Conservation (phyloP, 1,140 invertebrate species). For the Papilio polytes region DNA sequence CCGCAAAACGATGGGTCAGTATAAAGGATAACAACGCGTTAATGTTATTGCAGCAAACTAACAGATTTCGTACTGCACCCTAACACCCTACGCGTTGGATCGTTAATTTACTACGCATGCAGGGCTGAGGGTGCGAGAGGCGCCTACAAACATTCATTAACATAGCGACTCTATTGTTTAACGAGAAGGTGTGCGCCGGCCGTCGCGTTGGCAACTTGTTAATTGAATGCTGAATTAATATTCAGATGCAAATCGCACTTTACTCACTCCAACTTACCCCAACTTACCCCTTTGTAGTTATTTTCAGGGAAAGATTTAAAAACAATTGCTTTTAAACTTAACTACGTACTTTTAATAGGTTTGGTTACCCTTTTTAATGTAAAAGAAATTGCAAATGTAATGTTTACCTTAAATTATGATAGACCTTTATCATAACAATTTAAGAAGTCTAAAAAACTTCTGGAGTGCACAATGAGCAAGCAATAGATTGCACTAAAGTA, state of each 20-base stretch:
- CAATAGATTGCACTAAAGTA: slow-evolving; percentile 3
- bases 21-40: neutral
- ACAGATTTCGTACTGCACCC: neutral
- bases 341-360: neutral
- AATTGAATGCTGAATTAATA: slow-evolving; percentile 43
- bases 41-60: neutral
- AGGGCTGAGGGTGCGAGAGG: slow-evolving; percentile 24
- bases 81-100: slow-evolving; percentile 30
- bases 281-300: slow-evolving; percentile 19
- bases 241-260: slow-evolving; percentile 40
- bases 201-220: slow-evolving; percentile 32
- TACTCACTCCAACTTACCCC: slow-evolving; percentile 21
- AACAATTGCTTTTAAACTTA: slow-evolving; percentile 6
- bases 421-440: too few species aligned
- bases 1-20: neutral
- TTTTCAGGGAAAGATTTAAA: neutral
- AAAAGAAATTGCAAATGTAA: neutral
- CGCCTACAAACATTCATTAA: slow-evolving; percentile 37
- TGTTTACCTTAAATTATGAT: neutral
- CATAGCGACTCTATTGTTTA: slow-evolving; percentile 35
- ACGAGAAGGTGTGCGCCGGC: slow-evolving; percentile 10
- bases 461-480: neutral
- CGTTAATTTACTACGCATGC: slow-evolving; percentile 26
- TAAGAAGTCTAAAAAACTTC: neutral
- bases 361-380: neutral